Percentiles rank a stretch among this genome's conserved stretches.
Evolutionary conservation across 2,797 vertebrate species (phyloP).

Genomic region (Arrhamphus sclerolepis): DNA sequence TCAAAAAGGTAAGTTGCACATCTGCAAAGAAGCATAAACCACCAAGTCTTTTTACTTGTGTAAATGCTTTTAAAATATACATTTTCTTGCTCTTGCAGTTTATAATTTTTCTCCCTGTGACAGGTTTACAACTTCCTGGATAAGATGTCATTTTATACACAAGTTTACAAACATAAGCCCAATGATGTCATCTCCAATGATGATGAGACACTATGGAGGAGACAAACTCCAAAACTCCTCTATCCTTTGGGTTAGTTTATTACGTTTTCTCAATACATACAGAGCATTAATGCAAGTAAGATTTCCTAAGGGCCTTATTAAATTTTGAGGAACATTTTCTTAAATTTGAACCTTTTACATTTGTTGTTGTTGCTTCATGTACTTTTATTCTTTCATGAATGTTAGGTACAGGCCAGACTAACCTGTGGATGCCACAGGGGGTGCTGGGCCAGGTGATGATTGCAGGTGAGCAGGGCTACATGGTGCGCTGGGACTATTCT

Average conservation of each 20-base stretch:
- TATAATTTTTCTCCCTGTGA: slow-evolving; percentile 1
- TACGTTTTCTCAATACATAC: neutral
- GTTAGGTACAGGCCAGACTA: slow-evolving; percentile 91
- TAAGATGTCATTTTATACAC: slow-evolving; percentile 97
- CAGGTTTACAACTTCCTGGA: slow-evolving; percentile 98
- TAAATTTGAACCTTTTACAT: too few species aligned
- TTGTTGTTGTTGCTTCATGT: neutral
- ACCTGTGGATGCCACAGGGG: slow-evolving; percentile 94
- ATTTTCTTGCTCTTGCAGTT: neutral
- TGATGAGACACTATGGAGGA: slow-evolving; percentile 93
- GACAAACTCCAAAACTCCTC: slow-evolving; percentile 89
- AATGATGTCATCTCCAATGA: slow-evolving; percentile 91
- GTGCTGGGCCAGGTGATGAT: slow-evolving; percentile 90
- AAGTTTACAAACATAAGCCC: slow-evolving; percentile 93
- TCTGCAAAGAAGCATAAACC: neutral
- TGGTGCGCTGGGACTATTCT: slow-evolving; percentile 95
- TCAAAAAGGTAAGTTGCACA: slow-evolving; percentile 87
- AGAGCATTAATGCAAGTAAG: neutral
- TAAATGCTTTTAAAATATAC: too few species aligned
- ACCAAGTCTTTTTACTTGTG: neutral
- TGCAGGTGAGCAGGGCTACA: slow-evolving; percentile 86
- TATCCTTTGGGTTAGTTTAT: slow-evolving; percentile 90
- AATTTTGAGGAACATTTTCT: neutral
- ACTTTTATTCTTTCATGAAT: neutral
- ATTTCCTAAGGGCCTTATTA: neutral